Conservation (phyloP, 2,888 invertebrate species). For the Ernsta delagoae region DNA sequence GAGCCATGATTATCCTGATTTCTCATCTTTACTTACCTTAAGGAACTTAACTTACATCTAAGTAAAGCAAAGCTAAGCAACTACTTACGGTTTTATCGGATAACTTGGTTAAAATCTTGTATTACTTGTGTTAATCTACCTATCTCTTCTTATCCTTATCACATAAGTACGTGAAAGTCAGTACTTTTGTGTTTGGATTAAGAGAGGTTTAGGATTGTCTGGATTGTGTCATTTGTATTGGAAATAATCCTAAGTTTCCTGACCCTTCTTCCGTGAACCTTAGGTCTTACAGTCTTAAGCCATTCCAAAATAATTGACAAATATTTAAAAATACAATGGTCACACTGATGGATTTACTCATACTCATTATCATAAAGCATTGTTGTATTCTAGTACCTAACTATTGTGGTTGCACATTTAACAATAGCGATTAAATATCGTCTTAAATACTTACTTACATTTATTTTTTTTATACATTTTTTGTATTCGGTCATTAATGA, state of each 20-base stretch:
- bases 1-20: not conserved
- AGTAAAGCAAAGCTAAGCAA: not conserved
- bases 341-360: not conserved
- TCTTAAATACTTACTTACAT: too few relatives aligned
- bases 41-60: too few relatives aligned
- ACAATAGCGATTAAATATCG: too few relatives aligned
- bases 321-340: constrained; percentile 7
- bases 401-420: too few relatives aligned
- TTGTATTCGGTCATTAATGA: too few relatives aligned
- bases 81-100: not conserved
- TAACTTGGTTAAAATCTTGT: constrained; percentile 1
- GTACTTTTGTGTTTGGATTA: constrained; percentile 3
- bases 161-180: constrained; percentile 4
- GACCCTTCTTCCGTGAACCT: not conserved
- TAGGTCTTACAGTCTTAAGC: not conserved
- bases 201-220: not conserved
- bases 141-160: not conserved
- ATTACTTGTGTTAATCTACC: not conserved
- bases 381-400: not conserved
- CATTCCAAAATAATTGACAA: constrained; percentile 6
- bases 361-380: not conserved
- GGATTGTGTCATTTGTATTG: constrained; percentile 1
- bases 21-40: not conserved
- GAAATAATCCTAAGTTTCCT: constrained; percentile 11
- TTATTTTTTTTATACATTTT: too few relatives aligned